Conservation (phyloP, 2,113 vertebrate genomes). For the Carettochelys insculpta region DNA sequence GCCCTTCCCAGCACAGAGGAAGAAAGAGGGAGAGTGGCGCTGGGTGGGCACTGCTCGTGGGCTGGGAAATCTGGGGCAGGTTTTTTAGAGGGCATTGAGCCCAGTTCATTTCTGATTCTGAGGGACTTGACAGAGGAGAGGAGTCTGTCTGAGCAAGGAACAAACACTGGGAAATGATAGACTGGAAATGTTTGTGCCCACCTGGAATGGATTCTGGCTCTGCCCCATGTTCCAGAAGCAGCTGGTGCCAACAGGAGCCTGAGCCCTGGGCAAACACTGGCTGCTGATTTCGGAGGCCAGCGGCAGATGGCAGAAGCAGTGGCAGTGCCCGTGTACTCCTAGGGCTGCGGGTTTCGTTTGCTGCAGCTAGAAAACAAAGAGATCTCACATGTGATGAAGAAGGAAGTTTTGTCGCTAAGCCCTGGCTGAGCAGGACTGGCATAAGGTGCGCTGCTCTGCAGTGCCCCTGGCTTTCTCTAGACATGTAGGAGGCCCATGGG, state of each 20-base stretch:
- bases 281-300: background rate
- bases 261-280: background rate
- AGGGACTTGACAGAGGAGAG: background rate
- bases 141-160: background rate
- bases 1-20: background rate
- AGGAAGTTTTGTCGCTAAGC: rapidly evolving
- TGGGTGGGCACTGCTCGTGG: background rate
- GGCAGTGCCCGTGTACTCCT: background rate
- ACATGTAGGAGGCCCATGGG: background rate
- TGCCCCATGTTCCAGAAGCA: background rate
- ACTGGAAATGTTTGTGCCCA: rapidly evolving
- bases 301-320: background rate
- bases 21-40: background rate
- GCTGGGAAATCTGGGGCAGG: slow-evolving; percentile 63
- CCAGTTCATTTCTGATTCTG: background rate
- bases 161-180: rapidly evolving
- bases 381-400: background rate
- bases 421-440: background rate
- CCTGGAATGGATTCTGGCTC: background rate
- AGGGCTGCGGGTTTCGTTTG: background rate
- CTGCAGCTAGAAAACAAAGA: background rate
- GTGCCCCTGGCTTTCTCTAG: rapidly evolving
- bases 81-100: slow-evolving; percentile 47
- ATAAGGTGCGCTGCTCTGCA: rapidly evolving
- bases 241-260: background rate